Percentiles rank a stretch among this genome's conserved stretches.
Conservation (phyloP, 1,140 invertebrate genomes). For the Venturia canescens region DNA sequence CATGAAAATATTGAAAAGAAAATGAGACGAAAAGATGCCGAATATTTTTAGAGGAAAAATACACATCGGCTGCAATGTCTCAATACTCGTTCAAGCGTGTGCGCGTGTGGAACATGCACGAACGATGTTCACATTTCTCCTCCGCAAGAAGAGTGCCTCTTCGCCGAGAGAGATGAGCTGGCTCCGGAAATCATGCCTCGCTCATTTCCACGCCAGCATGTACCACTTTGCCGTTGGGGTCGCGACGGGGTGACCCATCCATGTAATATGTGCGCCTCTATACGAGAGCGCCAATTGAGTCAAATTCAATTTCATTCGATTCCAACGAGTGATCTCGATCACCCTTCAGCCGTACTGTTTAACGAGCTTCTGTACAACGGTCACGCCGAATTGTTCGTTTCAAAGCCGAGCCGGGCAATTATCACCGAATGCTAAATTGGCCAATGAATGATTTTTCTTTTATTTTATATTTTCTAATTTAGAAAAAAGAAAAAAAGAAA, state of each 20-base stretch:
- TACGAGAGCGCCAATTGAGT: constrained; percentile 48
- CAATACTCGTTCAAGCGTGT: no score
- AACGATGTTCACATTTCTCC: neutral
- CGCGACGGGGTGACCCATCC: constrained; percentile 8
- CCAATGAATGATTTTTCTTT: neutral
- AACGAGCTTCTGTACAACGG: neutral
- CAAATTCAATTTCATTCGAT: constrained; percentile 53
- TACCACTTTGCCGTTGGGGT: constrained; percentile 20
- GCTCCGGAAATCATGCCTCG: constrained; percentile 23
- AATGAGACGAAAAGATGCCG: no score
- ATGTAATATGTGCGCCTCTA: constrained; percentile 21
- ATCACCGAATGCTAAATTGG: neutral
- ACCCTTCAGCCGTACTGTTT: constrained; percentile 10
- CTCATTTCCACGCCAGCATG: constrained; percentile 26
- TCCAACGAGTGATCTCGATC: constrained; percentile 37
- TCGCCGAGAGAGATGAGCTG: constrained; percentile 15
- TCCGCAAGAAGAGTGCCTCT: neutral
- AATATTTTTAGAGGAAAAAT: no score
- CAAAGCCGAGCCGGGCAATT: neutral
- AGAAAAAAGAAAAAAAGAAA: no score
- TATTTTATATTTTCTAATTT: neutral
- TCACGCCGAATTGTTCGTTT: constrained; percentile 14
- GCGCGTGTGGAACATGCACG: no score
- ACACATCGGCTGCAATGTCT: neutral
- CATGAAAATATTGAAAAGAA: no score